Evolutionary conservation across 2,888 invertebrate species (phyloP).

Genomic region (Seira musarum): DNA sequence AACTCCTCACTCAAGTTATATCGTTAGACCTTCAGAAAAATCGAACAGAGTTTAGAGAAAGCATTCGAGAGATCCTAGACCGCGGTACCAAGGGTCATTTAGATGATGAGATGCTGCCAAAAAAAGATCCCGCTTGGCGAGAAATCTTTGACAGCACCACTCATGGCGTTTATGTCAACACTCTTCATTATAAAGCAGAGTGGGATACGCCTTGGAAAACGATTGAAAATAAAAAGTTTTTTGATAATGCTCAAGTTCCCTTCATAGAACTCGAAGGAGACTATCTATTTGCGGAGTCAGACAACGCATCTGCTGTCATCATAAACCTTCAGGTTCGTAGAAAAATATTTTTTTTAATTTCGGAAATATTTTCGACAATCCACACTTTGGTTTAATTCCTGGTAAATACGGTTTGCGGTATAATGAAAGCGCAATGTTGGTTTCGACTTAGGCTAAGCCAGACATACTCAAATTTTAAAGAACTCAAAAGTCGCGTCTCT

Average conservation of each 20-base stretch:
- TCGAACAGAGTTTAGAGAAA: slow-evolving; percentile 49
- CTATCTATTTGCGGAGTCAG: slow-evolving; percentile 46
- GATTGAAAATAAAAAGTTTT: slow-evolving; percentile 54
- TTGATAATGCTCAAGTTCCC: slow-evolving; percentile 46
- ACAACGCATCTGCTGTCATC: slow-evolving; percentile 51
- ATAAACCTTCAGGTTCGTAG: slow-evolving; percentile 50
- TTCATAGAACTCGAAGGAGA: slow-evolving; percentile 52
- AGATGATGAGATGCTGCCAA: slow-evolving; percentile 51
- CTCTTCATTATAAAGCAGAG: slow-evolving; percentile 27
- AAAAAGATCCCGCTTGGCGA: slow-evolving; percentile 54
- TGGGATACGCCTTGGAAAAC: slow-evolving; percentile 55
- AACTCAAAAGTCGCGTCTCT: too few species aligned
- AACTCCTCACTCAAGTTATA: slow-evolving; percentile 52
- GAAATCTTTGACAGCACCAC: slow-evolving; percentile 59
- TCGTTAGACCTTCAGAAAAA: slow-evolving; percentile 46
- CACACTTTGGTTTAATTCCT: too few species aligned
- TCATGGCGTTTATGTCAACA: slow-evolving; percentile 48
- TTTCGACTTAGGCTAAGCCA: too few species aligned
- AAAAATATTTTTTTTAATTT: background rate
- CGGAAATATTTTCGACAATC: too few species aligned
- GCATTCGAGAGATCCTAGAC: slow-evolving; percentile 36
- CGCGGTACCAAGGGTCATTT: slow-evolving; percentile 57
- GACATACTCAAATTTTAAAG: too few species aligned
- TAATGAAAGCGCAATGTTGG: too few species aligned
- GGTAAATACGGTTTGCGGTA: too few species aligned